Evolutionary conservation across 2,113 vertebrate species (phyloP).

Genomic region (Polypterus senegalus): DNA sequence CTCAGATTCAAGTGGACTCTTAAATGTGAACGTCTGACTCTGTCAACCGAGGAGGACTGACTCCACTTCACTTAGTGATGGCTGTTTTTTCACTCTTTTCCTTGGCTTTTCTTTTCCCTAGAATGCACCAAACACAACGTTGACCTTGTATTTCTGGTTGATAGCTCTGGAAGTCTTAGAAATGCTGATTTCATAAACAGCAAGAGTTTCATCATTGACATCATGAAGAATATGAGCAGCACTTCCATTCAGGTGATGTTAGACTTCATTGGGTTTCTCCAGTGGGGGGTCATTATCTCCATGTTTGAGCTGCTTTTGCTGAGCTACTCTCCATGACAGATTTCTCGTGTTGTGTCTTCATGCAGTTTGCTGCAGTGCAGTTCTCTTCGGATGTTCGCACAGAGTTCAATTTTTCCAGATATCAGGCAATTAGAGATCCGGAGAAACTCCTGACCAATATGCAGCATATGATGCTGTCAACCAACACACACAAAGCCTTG

Average conservation of each 20-base stretch:
- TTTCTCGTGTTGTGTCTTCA: constrained; percentile 2
- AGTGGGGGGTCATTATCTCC: neutral
- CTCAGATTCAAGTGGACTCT: too few species aligned
- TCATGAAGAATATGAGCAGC: constrained; percentile 45
- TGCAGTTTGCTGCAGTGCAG: constrained; percentile 67
- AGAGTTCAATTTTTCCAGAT: constrained; percentile 57
- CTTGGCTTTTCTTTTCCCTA: constrained; percentile 21
- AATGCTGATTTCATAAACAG: constrained; percentile 33
- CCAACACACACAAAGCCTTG: too few species aligned
- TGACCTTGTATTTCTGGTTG: constrained; percentile 66
- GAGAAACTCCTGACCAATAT: constrained; percentile 21
- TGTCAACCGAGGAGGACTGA: neutral
- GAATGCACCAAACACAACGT: constrained; percentile 56
- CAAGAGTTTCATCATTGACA: constrained; percentile 49
- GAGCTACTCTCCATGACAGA: too few species aligned
- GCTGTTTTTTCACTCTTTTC: neutral
- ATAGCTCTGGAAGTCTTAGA: constrained; percentile 53
- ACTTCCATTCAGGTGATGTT: constrained; percentile 49
- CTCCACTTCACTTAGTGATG: too few species aligned
- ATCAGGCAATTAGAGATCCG: constrained; percentile 22
- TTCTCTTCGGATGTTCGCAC: constrained; percentile 12
- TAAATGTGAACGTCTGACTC: too few species aligned
- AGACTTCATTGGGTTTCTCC: neutral
- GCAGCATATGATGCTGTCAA: constrained; percentile 26
- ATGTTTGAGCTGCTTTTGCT: neutral